Base-by-base conservation (phyloP, 1,140 invertebrate genomes). In the Eueides isabella region DNA sequence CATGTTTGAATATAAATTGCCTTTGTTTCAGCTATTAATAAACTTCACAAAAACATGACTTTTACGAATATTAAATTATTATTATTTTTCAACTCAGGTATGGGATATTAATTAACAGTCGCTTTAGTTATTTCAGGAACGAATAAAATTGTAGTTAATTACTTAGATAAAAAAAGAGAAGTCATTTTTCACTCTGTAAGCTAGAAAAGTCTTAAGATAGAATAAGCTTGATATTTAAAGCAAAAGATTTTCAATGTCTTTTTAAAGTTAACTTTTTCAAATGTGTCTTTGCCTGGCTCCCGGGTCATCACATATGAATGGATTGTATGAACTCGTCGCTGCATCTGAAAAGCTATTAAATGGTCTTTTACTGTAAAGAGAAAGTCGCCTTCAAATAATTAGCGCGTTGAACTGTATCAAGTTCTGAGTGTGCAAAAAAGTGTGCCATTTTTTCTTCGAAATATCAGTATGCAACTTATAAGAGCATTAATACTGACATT, bases 361-460 rank as follows among this genome's bases (percentile, higher is more conserved):
- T 41, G 61, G n/a, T 71, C 63, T 68, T 75, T 64, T 72, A 69
- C 66, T 76, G 23, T 55, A 68, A 72, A 78, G 79, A 74, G 79
- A 80, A 80, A 80, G 79, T 74, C 67, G 41, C 35, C 41, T 67
- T 23, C 30, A 64, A 61, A 65, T 73, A 68, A 80, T 77, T 75
- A 77, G 72, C 66, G 23, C 72, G 71, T 67, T 80, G 87, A 88
- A 87, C 80, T 85, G 87, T 90, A 90, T 84, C 87, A 87, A 81
- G 79, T 80, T 72, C 80, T 83, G 80, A 74, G 79, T 79, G 77
- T 81, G 80, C 77, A 83, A 90, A 90, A 88, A 91, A 77, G 84
- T 85, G 74, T 85, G 88, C 84, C 82, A 89, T 83, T 89, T 85
- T 85, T 85, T 77, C 77, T 64, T 70, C 11, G 74, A 74, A 81